These are phyloP conservation scores for Luehdorfia chinensis DNA, from an alignment of 1,140 invertebrate genomes.

Conservation along the genomic window DNA sequence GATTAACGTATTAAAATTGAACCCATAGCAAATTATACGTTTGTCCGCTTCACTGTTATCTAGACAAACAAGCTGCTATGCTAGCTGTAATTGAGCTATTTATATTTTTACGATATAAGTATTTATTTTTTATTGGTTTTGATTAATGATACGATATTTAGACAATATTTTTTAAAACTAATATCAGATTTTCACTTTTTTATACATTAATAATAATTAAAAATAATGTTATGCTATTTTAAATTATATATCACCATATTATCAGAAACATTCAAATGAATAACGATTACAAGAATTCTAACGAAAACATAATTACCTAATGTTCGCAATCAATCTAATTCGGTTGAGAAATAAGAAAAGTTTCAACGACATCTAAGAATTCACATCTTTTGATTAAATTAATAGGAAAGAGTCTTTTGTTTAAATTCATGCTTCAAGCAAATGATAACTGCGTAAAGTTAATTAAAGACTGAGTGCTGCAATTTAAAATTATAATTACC, in stretches of 20 bases:
- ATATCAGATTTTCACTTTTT: too few species aligned
- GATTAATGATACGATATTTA: too few species aligned
- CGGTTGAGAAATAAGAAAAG: constrained; percentile 37
- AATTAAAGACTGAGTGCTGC: constrained; percentile 2
- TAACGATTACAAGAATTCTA: too few species aligned
- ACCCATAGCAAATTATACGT: not conserved
- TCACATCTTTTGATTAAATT: constrained; percentile 44
- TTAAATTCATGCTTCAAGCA: constrained; percentile 28
- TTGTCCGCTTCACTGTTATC: not conserved
- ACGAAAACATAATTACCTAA: too few species aligned
- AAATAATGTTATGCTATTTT: too few species aligned
- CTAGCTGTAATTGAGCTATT: constrained; percentile 7
- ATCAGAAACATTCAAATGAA: too few species aligned
- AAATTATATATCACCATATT: too few species aligned
- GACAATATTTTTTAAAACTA: too few species aligned
- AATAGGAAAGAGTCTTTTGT: constrained; percentile 44
- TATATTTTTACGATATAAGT: constrained; percentile 7
- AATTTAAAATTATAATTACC: not conserved
- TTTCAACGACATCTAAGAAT: constrained; percentile 32
- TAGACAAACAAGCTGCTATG: constrained; percentile 8
- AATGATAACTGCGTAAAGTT: constrained; percentile 19
- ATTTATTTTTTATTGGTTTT: constrained; percentile 14
- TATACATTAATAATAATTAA: too few species aligned
- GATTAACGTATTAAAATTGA: not conserved
- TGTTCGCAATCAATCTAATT: constrained; percentile 35